Percentiles rank a stretch among this genome's conserved stretches.
phyloP scores from a whole-genome alignment of 2,888 invertebrate genomes.

The Argyra leucocephala region DNA sequence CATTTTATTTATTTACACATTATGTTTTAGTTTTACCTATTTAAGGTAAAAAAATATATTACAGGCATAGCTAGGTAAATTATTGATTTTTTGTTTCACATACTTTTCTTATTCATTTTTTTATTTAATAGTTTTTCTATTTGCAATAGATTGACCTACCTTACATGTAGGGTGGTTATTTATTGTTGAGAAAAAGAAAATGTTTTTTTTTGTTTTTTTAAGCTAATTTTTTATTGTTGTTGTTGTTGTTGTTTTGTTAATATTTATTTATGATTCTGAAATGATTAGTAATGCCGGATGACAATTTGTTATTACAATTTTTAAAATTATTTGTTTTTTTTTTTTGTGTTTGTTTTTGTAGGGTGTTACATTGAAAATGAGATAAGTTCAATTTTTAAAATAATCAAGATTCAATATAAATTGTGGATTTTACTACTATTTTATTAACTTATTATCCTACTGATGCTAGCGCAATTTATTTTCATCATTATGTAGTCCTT shows the following conservation, averaged over 20 bases:
- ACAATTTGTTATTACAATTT: neutral
- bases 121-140: neutral
- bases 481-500: too few species aligned
- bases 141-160: neutral
- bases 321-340: too few species aligned
- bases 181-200: neutral
- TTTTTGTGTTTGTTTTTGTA: too few species aligned
- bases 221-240: too few species aligned
- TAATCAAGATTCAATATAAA: too few species aligned
- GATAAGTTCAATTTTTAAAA: too few species aligned
- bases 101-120: neutral
- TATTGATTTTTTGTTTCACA: neutral
- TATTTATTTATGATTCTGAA: constrained; percentile 1
- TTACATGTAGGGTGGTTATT: neutral
- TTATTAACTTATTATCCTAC: too few species aligned
- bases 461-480: too few species aligned
- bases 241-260: neutral
- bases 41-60: neutral
- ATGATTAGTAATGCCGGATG: constrained; percentile 4
- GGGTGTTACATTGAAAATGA: too few species aligned
- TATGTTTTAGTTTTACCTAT: neutral
- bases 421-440: too few species aligned
- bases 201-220: too few species aligned
- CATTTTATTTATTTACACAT: constrained; percentile 1
- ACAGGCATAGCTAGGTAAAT: neutral